Evolutionary conservation across 1,140 invertebrate genomes (phyloP).

Genomic region (Euura lappo): DNA sequence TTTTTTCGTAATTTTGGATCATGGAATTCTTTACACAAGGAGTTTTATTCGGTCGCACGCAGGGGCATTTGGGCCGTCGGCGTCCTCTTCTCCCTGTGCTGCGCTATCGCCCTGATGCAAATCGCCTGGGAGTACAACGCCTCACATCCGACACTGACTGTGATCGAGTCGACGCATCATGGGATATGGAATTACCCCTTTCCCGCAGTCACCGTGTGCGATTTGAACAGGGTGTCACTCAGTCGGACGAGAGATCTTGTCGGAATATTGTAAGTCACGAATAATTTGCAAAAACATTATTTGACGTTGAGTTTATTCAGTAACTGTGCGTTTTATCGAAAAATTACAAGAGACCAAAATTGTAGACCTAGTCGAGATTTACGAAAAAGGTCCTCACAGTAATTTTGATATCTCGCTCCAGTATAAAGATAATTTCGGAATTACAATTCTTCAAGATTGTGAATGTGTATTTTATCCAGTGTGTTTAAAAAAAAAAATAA

Average conservation of each 20-base stretch:
- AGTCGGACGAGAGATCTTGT: slow-evolving; percentile 53
- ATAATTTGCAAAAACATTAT: slow-evolving; percentile 38
- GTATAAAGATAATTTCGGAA: too few species aligned
- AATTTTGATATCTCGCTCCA: too few species aligned
- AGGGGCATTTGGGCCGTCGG: slow-evolving; percentile 58
- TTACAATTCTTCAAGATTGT: too few species aligned
- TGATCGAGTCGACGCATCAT: slow-evolving; percentile 72
- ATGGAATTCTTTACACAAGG: too few species aligned
- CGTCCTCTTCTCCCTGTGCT: slow-evolving; percentile 52
- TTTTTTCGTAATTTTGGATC: too few species aligned
- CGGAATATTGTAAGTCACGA: slow-evolving; percentile 56
- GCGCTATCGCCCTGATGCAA: slow-evolving; percentile 53
- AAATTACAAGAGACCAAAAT: slow-evolving; percentile 13
- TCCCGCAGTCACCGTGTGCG: slow-evolving; percentile 73
- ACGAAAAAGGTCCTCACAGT: too few species aligned
- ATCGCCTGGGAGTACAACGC: slow-evolving; percentile 58
- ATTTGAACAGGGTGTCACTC: slow-evolving; percentile 66
- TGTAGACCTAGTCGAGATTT: too few species aligned
- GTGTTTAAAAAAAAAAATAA: slow-evolving; percentile 27
- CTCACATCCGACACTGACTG: slow-evolving; percentile 56
- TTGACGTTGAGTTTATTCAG: slow-evolving; percentile 39
- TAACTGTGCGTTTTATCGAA: slow-evolving; percentile 25
- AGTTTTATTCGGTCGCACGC: neutral
- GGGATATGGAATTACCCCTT: slow-evolving; percentile 76
- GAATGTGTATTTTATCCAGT: too few species aligned